Base-by-base conservation (phyloP, 2,797 vertebrate genomes). In the Hydrophis major region DNA sequence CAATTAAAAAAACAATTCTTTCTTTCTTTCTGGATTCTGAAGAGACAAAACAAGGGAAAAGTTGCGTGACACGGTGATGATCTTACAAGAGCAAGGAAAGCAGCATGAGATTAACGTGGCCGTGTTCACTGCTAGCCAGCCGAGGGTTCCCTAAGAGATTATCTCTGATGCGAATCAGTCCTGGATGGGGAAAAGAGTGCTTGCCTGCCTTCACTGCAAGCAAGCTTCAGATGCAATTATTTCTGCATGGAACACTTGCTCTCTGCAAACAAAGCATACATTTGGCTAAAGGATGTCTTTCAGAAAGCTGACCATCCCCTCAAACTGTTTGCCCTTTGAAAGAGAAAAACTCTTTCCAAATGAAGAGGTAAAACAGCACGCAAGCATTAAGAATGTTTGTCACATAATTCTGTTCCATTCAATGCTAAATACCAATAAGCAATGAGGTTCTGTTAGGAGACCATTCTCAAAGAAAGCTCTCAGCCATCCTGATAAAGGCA, bases 201-300 rank as follows among this genome's bases (percentile, higher is more conserved):
- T 59, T 83, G 50, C 22, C 90, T 42, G 83, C 10, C 86, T 42
- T 37, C 47, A 25, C 74, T 86, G 25, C 83, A 66, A 55, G 25
- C 60, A 83, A 87, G 63, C 10, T 66, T 87, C 8, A 87, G 92
- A 93, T 69, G 92, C 56, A 63, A 90, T 93, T 93, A 87, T 93
- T 90, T 86, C 60, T 47, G 60, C 88, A 86, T 69, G 89, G 59
- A 93, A 47, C 59, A 90, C 78, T 87, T 90, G 32, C 32, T 93
- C 89, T 90, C 32, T 32, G 83, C 32, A 93, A 86, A 93, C 78
- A 90, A 50, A 61, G 87, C 66, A 37, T 59, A 32, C 27, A 1
- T 89, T 89, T 61, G 66, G 78, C 88, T 86, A 93, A 87, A 93
- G 16, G 47, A 4, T 86, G 59, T 42, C 78, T 93, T 93, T 90